Evolutionary conservation across 2,113 vertebrate species (phyloP).

Genomic region (Forbesichthys papilliferus): DNA sequence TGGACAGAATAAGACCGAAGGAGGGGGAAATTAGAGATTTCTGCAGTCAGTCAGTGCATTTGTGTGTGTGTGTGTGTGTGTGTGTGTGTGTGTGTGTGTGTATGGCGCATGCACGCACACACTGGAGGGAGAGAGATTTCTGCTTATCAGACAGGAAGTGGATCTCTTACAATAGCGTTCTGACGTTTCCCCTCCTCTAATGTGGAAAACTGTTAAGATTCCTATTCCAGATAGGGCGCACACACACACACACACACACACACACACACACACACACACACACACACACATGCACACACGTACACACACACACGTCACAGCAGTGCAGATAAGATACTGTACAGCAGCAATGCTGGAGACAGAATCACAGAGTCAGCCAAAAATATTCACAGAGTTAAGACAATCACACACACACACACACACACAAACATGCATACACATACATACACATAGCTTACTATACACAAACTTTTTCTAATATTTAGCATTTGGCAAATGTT

Average conservation of each 20-base stretch:
- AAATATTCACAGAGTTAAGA: conserved; percentile 71
- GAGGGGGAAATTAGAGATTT: conserved; percentile 45
- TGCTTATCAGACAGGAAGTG: conserved; percentile 78
- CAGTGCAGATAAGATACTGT: conserved; percentile 71
- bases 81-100: conserved; percentile 39
- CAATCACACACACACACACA: conserved; percentile 44
- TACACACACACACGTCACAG: conserved; percentile 60
- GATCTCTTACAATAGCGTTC: conserved; percentile 77
- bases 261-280: conserved; percentile 20
- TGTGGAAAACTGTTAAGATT: conserved; percentile 76
- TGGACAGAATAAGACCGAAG: conserved; percentile 36
- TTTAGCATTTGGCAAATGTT: conserved; percentile 49
- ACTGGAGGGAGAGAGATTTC: conserved; percentile 58
- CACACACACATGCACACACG: conserved; percentile 34
- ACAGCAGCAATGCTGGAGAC: conserved; percentile 68
- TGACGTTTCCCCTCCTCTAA: conserved; percentile 68
- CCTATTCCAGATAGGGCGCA: conserved; percentile 68
- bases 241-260: background rate
- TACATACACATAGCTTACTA: conserved; percentile 35
- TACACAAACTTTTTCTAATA: conserved; percentile 24
- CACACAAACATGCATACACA: conserved; percentile 22
- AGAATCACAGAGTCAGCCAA: conserved; percentile 75
- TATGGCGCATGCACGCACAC: conserved; percentile 12
- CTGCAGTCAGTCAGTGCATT: conserved; percentile 44
- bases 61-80: conserved; percentile 66